Evolutionary conservation across 2,888 invertebrate genomes (phyloP), one percentile per base, ranked within the genome.

Genomic region (Hetaerina titia): DNA sequence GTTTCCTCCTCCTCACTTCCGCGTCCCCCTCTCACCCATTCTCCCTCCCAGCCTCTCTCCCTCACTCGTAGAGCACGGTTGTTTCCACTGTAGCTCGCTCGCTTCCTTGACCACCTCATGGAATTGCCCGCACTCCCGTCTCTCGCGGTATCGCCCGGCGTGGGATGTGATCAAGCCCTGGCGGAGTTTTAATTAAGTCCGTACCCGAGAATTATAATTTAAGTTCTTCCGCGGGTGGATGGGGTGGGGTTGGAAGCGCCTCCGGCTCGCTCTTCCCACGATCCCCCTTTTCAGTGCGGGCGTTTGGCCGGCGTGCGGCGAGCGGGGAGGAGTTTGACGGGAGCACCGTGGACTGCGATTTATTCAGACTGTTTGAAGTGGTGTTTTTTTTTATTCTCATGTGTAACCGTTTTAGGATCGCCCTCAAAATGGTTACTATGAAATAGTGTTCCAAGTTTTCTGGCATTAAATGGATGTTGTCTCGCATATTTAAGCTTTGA

Each of bases 91-190:
- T 22, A 15, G 81, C n/a, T 31, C 45, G 45, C 45, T 89, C n/a
- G n/a, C 64, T 81, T 74, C 58, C 89, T 89, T 57, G 56, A 58
- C 89, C 57, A 89, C 58, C 69, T n/a, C 56, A 31, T 56, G 74
- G 63, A 60, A 45, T 90, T 58, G 63, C 56, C 92, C 64, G 89
- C 57, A 25, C 88, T 2, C 25, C 88, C 88, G 88, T 89, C 45
- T 45, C 57, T 89, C 88, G 90, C 25, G 45, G 64, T n/a, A 69
- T n/a, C 69, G 69, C n/a, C 69, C n/a, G 7, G 22, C 69, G 69
- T 9, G 69, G n/a, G 69, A 69, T 69, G 69, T 69, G 69, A 69
- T 69, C 69, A 69, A 69, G n/a, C 69, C 69, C 69, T 22, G 69
- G 69, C 69, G 19, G 69, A 69, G 69, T 69, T 69, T 69, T 69